phyloP scores from a whole-genome alignment of 2,888 invertebrate species.

The Drosophila nigritarsus region DNA sequence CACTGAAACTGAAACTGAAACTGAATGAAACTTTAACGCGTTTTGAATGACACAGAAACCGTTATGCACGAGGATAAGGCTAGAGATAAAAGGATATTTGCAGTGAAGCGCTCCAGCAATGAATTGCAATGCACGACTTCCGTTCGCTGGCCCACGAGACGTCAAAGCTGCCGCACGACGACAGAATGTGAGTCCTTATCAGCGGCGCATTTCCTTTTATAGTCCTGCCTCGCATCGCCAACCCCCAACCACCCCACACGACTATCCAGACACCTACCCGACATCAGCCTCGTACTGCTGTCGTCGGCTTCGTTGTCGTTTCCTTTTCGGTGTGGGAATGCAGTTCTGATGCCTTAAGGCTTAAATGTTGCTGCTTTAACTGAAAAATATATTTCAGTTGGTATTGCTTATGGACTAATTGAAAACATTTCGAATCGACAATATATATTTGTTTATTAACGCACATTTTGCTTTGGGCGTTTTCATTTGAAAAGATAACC shows the following conservation, averaged over 20 bases:
- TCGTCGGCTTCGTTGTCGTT: constrained; percentile 4
- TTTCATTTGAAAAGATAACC: constrained; percentile 32
- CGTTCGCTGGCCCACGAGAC: constrained; percentile 59
- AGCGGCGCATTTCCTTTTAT: constrained; percentile 84
- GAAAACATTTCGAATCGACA: neutral
- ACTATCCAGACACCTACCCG: neutral
- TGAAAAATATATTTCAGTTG: neutral
- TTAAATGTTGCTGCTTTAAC: neutral
- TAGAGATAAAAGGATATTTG: constrained; percentile 11
- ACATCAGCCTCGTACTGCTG: constrained; percentile 11
- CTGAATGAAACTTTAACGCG: constrained; percentile 5
- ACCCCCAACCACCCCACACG: neutral
- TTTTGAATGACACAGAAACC: constrained; percentile 59
- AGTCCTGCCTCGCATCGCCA: constrained; percentile 55
- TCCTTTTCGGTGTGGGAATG: neutral
- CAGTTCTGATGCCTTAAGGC: constrained; percentile 1
- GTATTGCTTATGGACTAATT: neutral
- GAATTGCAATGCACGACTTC: constrained; percentile 37
- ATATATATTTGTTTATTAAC: neutral
- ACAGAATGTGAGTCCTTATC: constrained; percentile 83
- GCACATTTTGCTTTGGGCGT: neutral
- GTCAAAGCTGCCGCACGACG: constrained; percentile 79
- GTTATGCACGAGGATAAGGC: constrained; percentile 43
- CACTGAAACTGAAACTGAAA: constrained; percentile 33
- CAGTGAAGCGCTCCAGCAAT: constrained; percentile 21